Evolutionary conservation across 92 coral and sea anemone species (phyloP).

Genomic region (Nematostella vectensis): DNA sequence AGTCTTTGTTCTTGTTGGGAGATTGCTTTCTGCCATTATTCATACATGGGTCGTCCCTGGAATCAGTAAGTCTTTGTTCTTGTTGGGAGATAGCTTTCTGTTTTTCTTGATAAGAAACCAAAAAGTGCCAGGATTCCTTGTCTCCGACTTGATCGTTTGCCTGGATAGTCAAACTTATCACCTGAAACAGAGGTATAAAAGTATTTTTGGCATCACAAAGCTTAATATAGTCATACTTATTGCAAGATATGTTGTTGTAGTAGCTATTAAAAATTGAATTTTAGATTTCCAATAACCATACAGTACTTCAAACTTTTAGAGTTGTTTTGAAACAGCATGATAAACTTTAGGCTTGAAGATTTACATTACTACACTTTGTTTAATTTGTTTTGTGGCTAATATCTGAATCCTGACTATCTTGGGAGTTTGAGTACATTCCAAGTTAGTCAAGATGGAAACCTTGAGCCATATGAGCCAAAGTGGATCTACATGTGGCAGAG

Average conservation of each 20-base stretch:
- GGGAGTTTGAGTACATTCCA: no score
- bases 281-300: no score
- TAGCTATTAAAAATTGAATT: no score
- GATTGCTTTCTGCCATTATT: no score
- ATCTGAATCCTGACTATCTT: neutral
- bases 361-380: neutral
- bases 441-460: no score
- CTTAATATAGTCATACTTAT: no score
- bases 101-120: conserved; percentile 69
- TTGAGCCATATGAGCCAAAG: no score
- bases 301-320: no score
- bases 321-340: neutral
- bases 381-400: neutral
- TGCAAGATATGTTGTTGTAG: no score
- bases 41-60: no score
- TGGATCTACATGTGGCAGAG: no score
- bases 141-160: conserved; percentile 62
- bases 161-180: conserved; percentile 67
- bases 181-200: conserved; percentile 29
- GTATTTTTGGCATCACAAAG: neutral
- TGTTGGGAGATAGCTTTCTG: conserved; percentile 68
- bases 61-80: conserved; percentile 67
- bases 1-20: no score
- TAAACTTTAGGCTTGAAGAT: neutral
- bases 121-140: conserved; percentile 87